phyloP scores from a whole-genome alignment of 2,888 invertebrate genomes.

The Andrena praecox region DNA sequence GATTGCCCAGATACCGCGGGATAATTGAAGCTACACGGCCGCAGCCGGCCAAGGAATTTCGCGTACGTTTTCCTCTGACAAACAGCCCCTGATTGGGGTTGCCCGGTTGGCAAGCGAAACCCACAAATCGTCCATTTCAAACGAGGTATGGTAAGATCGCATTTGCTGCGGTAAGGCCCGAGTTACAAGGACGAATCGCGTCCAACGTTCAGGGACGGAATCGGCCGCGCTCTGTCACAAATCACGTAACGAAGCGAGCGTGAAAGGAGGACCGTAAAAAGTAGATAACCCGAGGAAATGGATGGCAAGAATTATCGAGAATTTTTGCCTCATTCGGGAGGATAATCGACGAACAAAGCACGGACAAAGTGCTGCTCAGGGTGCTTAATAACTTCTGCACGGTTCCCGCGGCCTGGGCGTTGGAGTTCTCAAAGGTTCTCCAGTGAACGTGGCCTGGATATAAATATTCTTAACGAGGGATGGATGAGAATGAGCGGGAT shows the following conservation, averaged over 20 bases:
- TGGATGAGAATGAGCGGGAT: slow-evolving; percentile 60
- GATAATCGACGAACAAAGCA: slow-evolving; percentile 37
- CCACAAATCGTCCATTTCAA: slow-evolving; percentile 55
- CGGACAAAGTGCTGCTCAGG: slow-evolving; percentile 29
- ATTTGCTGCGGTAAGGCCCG: slow-evolving; percentile 27
- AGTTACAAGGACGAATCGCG: not conserved
- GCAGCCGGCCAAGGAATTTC: slow-evolving; percentile 42
- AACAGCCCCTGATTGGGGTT: slow-evolving; percentile 36
- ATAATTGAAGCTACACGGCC: slow-evolving; percentile 40
- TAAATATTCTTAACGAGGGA: slow-evolving; percentile 78
- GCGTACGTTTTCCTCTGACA: slow-evolving; percentile 45
- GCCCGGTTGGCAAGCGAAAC: slow-evolving; percentile 35
- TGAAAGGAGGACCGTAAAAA: not conserved
- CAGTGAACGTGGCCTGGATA: slow-evolving; percentile 81
- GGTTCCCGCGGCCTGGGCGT: slow-evolving; percentile 47
- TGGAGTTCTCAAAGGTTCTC: slow-evolving; percentile 69
- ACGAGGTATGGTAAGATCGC: slow-evolving; percentile 49
- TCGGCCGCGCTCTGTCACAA: not conserved
- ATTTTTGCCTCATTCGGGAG: slow-evolving; percentile 11
- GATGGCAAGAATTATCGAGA: slow-evolving; percentile 30
- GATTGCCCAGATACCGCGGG: slow-evolving; percentile 49
- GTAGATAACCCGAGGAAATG: not conserved
- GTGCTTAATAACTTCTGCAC: slow-evolving; percentile 59
- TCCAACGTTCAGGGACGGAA: not conserved
- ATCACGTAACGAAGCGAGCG: slow-evolving; percentile 18